Percentiles rank a stretch among this genome's conserved stretches.
Conservation (phyloP, 2,797 vertebrate genomes). For the Neosalanx taihuensis region DNA sequence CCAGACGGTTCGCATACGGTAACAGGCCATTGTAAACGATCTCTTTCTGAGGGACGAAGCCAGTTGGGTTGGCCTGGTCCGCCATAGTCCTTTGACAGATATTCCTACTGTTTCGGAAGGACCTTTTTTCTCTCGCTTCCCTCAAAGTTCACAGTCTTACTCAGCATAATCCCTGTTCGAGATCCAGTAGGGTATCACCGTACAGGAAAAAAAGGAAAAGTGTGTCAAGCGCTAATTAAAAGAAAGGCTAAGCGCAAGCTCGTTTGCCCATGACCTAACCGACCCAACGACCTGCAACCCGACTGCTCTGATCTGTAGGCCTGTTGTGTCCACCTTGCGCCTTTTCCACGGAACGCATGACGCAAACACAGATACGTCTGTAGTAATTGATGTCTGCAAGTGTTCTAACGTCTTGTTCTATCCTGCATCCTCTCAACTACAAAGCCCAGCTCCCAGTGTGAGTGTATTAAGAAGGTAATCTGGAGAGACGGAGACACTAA, state of each 20-base stretch:
- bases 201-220: constrained; percentile 36
- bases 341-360: too few species aligned
- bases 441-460: constrained; percentile 38
- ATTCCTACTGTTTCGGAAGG: background rate
- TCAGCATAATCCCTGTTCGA: constrained; percentile 44
- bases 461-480: constrained; percentile 33
- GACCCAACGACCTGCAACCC: constrained; percentile 14
- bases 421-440: constrained; percentile 39
- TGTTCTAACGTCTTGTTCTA: too few species aligned
- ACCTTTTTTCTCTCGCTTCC: constrained; percentile 17
- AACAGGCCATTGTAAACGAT: constrained; percentile 89
- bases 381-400: too few species aligned
- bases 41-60: constrained; percentile 83
- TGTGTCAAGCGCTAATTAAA: constrained; percentile 60
- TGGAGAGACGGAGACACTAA: constrained; percentile 34
- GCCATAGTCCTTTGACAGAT: constrained; percentile 57
- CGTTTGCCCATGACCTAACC: constrained; percentile 38
- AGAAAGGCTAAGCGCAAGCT: constrained; percentile 42
- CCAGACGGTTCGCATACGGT: constrained; percentile 84
- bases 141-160: constrained; percentile 27
- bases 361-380: too few species aligned
- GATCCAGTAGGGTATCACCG: constrained; percentile 11
- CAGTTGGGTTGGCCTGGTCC: constrained; percentile 41
- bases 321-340: too few species aligned
- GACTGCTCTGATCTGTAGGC: too few species aligned